Conservation (phyloP, 2,888 invertebrate genomes). For the Cheilosia vernalis region DNA sequence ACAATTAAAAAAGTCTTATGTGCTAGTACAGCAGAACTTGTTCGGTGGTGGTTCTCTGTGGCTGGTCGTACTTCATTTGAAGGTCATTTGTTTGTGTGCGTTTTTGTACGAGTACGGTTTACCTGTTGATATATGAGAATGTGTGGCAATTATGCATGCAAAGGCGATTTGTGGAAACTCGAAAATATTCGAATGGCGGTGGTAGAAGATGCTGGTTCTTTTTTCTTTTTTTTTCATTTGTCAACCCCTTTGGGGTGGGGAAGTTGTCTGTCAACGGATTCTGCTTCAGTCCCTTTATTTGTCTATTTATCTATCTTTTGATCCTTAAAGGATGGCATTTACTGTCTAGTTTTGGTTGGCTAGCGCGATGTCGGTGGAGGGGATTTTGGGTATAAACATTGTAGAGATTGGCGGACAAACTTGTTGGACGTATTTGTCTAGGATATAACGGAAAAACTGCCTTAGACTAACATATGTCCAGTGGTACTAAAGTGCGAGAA, state of each 20-base stretch:
- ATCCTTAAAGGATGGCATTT: conserved; percentile 20
- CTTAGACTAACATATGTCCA: too few species aligned
- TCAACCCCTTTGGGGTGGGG: conserved; percentile 64
- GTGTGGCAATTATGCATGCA: conserved; percentile 39
- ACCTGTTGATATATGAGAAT: conserved; percentile 63
- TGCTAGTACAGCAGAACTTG: conserved; percentile 41
- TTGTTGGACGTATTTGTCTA: neutral
- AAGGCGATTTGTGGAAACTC: conserved; percentile 40
- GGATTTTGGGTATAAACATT: neutral
- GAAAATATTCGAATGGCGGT: conserved; percentile 36
- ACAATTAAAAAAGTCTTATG: conserved; percentile 47
- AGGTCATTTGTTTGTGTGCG: conserved; percentile 61
- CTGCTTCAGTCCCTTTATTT: conserved; percentile 55
- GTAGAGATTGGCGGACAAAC: conserved; percentile 17
- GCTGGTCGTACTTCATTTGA: conserved; percentile 38
- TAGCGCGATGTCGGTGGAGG: conserved; percentile 32
- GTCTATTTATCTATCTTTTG: conserved; percentile 40
- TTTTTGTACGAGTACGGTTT: conserved; percentile 1
- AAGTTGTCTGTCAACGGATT: conserved; percentile 44
- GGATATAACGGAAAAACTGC: neutral
- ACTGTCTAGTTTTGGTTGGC: conserved; percentile 51
- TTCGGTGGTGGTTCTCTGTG: conserved; percentile 31
- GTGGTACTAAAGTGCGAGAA: too few species aligned
- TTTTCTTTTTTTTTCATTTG: conserved; percentile 3
- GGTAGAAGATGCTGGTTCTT: conserved; percentile 17